These are phyloP conservation scores for Lithosia quadra DNA, from an alignment of 2,888 invertebrate species.

Conservation along the genomic window DNA sequence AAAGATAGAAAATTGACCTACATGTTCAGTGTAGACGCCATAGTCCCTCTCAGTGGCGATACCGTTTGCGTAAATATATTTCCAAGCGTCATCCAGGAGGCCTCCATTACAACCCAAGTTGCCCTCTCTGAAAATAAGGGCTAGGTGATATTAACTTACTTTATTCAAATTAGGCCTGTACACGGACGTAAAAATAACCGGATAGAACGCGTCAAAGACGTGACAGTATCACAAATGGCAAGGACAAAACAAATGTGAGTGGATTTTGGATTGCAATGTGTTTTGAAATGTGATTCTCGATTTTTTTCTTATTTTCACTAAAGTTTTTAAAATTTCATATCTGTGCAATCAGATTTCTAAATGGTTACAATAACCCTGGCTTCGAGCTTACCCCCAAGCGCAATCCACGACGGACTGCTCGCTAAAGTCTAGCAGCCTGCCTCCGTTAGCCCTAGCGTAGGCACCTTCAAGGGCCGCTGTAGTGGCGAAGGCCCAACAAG, in stretches of 20 bases:
- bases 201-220: too few species aligned
- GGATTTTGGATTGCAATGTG: too few species aligned
- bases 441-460: constrained; percentile 58
- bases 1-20: too few species aligned
- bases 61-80: constrained; percentile 58
- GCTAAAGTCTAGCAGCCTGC: constrained; percentile 61
- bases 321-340: too few species aligned
- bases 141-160: neutral
- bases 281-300: too few species aligned
- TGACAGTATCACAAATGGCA: too few species aligned
- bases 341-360: too few species aligned
- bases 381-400: constrained; percentile 55
- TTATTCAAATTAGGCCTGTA: too few species aligned
- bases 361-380: neutral
- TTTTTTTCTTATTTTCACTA: too few species aligned
- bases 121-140: constrained; percentile 45
- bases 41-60: constrained; percentile 63
- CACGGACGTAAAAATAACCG: too few species aligned
- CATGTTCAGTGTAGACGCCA: constrained; percentile 59
- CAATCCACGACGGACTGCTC: constrained; percentile 71
- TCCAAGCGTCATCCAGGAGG: constrained; percentile 40
- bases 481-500: constrained; percentile 67
- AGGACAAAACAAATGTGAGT: too few species aligned
- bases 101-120: constrained; percentile 63
- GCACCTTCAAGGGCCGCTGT: constrained; percentile 65